A percentile compares a stretch with the other conserved stretches of the same genome.
phyloP scores from a whole-genome alignment of 2,113 vertebrate species.

The Phycodurus eques region DNA sequence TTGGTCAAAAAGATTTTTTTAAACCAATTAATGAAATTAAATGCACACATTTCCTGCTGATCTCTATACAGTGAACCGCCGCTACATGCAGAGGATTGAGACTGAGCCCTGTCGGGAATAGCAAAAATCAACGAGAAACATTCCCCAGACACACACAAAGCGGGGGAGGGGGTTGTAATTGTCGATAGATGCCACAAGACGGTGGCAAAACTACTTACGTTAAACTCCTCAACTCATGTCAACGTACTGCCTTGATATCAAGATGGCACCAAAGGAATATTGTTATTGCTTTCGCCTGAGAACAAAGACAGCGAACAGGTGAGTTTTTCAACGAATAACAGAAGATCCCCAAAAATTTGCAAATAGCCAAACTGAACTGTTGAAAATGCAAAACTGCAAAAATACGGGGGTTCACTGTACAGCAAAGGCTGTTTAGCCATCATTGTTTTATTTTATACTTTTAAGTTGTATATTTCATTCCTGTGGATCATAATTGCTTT shows the following conservation, averaged over 20 bases:
- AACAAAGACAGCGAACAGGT: background rate
- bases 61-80: constrained; percentile 8
- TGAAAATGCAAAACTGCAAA: background rate
- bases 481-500: constrained; percentile 56
- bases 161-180: too few relatives aligned
- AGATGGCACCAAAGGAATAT: background rate
- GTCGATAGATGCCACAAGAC: background rate
- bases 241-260: background rate
- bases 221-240: background rate
- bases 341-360: background rate
- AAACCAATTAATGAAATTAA: constrained; percentile 37
- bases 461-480: constrained; percentile 33
- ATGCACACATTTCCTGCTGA: constrained; percentile 47
- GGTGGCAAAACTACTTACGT: background rate
- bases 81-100: background rate
- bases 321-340: background rate
- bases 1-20: constrained; percentile 22
- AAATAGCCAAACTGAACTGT: background rate
- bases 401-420: background rate
- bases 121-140: background rate
- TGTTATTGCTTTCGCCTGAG: background rate
- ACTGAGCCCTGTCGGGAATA: background rate
- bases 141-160: too few relatives aligned
- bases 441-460: constrained; percentile 38
- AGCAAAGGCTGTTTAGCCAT: constrained; percentile 20